Base-by-base conservation (phyloP, 2,888 invertebrate genomes). In the Spisula solida region DNA sequence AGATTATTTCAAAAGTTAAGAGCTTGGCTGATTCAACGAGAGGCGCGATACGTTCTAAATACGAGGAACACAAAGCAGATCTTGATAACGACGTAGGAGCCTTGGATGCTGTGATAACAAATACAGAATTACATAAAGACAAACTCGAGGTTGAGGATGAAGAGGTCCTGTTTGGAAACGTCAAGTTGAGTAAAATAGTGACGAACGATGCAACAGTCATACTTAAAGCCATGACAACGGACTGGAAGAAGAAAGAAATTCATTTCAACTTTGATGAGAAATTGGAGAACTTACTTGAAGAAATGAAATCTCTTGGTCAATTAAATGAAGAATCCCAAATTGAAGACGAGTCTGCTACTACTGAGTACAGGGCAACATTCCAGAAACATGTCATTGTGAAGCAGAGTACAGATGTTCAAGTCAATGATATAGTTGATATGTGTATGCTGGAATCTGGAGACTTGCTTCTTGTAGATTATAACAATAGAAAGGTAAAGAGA, bases 11-110 rank as follows among this genome's bases (percentile, higher is more conserved):
- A 66, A 82, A 60, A 82, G 60, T 82, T 14, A 66, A 82, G 25
- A 47, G 47, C 14, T 60, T 82, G 20, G 82, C 66, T 14, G 70
- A 82, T 34, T 18, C 47, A 51, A 66, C 82, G 20, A 66, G 48
- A 70, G 41, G 66, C n/a, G 66, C 34, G 25, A 82, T 82, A n/a
- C 82, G 66, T 48, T 82, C 66, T 66, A 82, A 70, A 82, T 70
- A 70, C 25, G 66, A 82, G 25, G 66, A 82, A 48, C 70, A 82
- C 66, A 82, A 66, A 34, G 48, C 41, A 18, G 48, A 66, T 70
- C 66, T 82, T 41, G 82, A 82, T n/a, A 66, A 66, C 14, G 82
- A 82, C 70, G 47, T 66, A 25, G 66, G 66, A 5, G 66, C 66
- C 25, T 16, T 82, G 47, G 82, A 70, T n/a, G 48, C 47, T 47